Base-by-base conservation (phyloP, 23 tunicate genomes). In the Botrylloides violaceus region DNA sequence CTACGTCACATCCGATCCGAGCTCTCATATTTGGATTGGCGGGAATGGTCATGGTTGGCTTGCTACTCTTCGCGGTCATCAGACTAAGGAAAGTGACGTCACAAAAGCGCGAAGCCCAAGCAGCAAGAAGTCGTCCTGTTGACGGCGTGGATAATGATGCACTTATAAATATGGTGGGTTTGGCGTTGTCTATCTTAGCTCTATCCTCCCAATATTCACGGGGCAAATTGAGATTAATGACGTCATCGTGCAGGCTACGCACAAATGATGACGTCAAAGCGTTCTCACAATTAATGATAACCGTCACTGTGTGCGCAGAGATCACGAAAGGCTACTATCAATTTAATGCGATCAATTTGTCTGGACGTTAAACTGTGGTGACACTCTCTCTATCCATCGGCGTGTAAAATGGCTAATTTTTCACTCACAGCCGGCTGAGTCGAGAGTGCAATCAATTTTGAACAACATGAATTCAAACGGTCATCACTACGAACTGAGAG, bases 101-200 rank as follows among this genome's bases (percentile, higher is more conserved):
- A 18, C 25, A 24, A 25, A 36, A 43, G 29, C 58, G 0, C 4
- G 0, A 23, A 43, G 74, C 57, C 28, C 29, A 21, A 37, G 49
- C 29, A 31, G 0, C 36, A 9, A 32, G 58, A 68, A 0, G 58
- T 19, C 29, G 37, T n/a, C n/a, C n/a, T n/a, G 37, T 68, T 19
- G 49, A 68, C 0, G 74, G 74, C 26, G 58, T 68, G 29, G 74
- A 68, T 68, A 68, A 68, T 26, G 74, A 68, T 35, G 24, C 58
- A 0, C 7, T 37, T 53, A 56, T 68, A 22, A 43, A 15, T 7
- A 15, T 15, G 53, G 53, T 43, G 53, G 15, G 53, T 43, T 43
- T 9, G 12, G 53, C 15, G 9, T 43, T 9, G 53, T 43, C 15
- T 43, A 43, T 15, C 9, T n/a, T n/a, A n/a, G n/a, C n/a, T n/a